Conservation (phyloP, 2,888 invertebrate genomes). For the Chymomyza fuscimana region DNA sequence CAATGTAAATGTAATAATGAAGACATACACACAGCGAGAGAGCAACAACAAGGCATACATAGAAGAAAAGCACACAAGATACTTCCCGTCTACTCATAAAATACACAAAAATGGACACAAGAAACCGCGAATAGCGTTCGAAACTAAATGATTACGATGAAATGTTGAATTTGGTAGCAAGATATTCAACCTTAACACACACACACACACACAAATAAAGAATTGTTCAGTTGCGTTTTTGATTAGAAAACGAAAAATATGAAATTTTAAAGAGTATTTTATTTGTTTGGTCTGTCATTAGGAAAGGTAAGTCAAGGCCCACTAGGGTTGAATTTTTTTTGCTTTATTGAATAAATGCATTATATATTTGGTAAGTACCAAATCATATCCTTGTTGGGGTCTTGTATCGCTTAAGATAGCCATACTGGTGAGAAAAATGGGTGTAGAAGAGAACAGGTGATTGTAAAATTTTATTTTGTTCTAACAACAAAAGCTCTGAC, state of each 20-base stretch:
- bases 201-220: not conserved
- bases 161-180: constrained; percentile 67
- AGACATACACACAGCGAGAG: not conserved
- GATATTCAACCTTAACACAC: not conserved
- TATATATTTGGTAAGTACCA: no score
- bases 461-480: no score
- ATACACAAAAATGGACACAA: not conserved
- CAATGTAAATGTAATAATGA: not conserved
- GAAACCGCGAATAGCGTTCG: constrained; percentile 52
- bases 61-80: no score
- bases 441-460: no score
- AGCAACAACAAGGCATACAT: no score
- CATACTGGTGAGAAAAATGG: no score
- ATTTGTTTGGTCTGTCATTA: not conserved
- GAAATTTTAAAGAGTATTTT: constrained; percentile 41
- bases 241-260: not conserved
- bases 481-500: no score
- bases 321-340: no score
- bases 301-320: constrained; percentile 13
- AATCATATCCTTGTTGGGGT: no score
- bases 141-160: constrained; percentile 68
- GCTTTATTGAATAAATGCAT: no score
- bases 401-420: no score
- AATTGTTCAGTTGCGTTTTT: constrained; percentile 14
- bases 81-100: no score